Evolutionary conservation across 2,888 invertebrate species (phyloP).

Genomic region (Scaptodrosophila latifasciaeformis): DNA sequence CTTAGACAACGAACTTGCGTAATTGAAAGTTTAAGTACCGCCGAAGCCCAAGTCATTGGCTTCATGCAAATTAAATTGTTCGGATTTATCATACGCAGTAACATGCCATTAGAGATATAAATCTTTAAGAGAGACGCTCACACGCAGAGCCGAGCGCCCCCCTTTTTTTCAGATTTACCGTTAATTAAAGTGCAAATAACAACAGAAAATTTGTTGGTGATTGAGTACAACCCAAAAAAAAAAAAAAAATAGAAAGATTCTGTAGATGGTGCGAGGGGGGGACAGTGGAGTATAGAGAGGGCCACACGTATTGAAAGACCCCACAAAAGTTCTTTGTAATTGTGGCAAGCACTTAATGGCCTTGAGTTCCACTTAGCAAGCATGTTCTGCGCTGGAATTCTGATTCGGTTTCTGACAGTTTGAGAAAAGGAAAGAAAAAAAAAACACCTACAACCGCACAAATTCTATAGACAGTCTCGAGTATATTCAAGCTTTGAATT

Average conservation of each 20-base stretch:
- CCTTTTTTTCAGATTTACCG: no score
- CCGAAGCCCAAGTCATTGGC: conserved; percentile 46
- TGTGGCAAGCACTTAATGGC: conserved; percentile 38
- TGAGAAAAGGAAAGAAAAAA: no score
- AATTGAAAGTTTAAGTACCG: conserved; percentile 24
- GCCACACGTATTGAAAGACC: conserved; percentile 19
- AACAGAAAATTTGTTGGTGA: background rate
- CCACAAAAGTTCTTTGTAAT: conserved; percentile 18
- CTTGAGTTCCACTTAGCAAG: conserved; percentile 39
- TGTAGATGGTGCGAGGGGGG: no score
- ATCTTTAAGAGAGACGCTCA: conserved; percentile 25
- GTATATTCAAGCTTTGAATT: no score
- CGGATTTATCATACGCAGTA: no score
- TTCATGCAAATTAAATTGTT: conserved; percentile 57
- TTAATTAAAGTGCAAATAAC: conserved; percentile 41
- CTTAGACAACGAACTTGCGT: conserved; percentile 53
- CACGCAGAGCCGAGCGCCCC: conserved; percentile 1
- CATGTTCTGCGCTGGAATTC: no score
- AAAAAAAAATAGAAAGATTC: conserved; percentile 13
- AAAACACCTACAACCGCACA: conserved; percentile 45
- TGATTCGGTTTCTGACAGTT: no score
- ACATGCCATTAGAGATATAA: conserved; percentile 34
- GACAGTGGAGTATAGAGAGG: conserved; percentile 22
- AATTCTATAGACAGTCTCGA: no score
- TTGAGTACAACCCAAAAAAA: conserved; percentile 14